phyloP scores from a whole-genome alignment of 2,888 invertebrate species.

The Drosophila demipolita region DNA sequence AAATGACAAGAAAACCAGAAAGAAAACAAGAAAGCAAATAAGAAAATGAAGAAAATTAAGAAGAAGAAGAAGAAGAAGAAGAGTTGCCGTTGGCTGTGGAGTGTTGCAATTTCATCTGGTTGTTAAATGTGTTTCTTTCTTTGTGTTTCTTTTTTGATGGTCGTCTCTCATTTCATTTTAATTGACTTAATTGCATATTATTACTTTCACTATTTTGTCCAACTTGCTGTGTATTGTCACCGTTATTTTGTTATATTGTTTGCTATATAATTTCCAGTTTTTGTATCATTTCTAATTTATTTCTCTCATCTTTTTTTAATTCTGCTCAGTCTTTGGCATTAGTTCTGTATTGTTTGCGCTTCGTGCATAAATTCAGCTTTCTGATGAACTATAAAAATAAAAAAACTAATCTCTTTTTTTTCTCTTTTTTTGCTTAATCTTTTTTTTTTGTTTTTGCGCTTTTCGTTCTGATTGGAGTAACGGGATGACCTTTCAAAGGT shows the following conservation, averaged over 20 bases:
- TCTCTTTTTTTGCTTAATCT: background rate
- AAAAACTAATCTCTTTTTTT: background rate
- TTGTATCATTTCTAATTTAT: slow-evolving; percentile 10
- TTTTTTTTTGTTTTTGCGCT: background rate
- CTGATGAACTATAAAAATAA: slow-evolving; percentile 11
- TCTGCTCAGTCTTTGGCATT: slow-evolving; percentile 21
- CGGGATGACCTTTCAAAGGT: slow-evolving; percentile 60
- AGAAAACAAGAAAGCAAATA: background rate
- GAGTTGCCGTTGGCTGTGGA: slow-evolving; percentile 35
- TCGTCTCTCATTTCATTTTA: slow-evolving; percentile 56
- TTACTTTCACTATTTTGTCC: slow-evolving; percentile 67
- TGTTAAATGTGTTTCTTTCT: slow-evolving; percentile 11
- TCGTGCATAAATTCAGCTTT: slow-evolving; percentile 35
- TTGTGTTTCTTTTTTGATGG: background rate
- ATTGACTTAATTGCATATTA: slow-evolving; percentile 66
- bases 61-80: slow-evolving; percentile 2
- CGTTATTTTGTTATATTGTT: slow-evolving; percentile 37
- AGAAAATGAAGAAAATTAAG: background rate
- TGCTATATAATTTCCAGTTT: slow-evolving; percentile 20
- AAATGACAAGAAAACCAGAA: background rate
- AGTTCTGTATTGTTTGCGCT: slow-evolving; percentile 31
- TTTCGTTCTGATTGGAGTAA: slow-evolving; percentile 48
- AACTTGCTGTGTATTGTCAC: slow-evolving; percentile 28
- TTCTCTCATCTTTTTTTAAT: slow-evolving; percentile 1
- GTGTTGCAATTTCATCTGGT: slow-evolving; percentile 21